A percentile compares a stretch with the other conserved stretches of the same genome.
These are phyloP conservation scores for Drosophila pseudotakahashii DNA, from an alignment of 2,888 invertebrate genomes.

Conservation along the genomic window DNA sequence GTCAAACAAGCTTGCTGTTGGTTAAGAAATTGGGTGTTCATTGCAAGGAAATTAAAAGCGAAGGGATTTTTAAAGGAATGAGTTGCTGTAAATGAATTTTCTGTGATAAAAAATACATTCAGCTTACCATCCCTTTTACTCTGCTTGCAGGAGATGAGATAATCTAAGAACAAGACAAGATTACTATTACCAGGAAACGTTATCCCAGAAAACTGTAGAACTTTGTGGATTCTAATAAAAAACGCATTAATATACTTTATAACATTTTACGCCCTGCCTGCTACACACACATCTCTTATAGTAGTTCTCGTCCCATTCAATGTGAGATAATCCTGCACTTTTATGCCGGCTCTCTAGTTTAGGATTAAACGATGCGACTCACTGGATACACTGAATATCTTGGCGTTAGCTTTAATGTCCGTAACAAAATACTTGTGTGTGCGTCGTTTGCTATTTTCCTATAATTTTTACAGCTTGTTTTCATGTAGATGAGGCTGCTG, in stretches of 20 bases:
- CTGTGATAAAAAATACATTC: no score
- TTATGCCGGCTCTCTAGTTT: conserved; percentile 14
- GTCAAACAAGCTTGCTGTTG: not conserved
- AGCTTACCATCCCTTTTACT: no score
- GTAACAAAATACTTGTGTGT: conserved; percentile 43
- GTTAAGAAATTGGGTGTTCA: not conserved
- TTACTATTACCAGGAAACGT: not conserved
- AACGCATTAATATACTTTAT: conserved; percentile 7
- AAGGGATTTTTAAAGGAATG: conserved; percentile 5
- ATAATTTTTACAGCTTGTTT: conserved; percentile 77
- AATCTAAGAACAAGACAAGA: not conserved
- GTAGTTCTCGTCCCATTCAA: not conserved
- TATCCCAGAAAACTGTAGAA: not conserved
- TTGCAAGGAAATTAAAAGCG: not conserved
- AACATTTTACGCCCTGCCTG: not conserved
- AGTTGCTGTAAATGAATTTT: not conserved
- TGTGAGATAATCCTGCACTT: conserved; percentile 7
- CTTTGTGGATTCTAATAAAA: not conserved
- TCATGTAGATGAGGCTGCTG: conserved; percentile 40
- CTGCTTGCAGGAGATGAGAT: not conserved
- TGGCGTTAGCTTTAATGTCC: conserved; percentile 41
- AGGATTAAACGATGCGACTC: conserved; percentile 57
- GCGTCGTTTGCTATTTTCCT: conserved; percentile 66
- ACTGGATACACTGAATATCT: conserved; percentile 40
- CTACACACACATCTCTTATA: not conserved